A percentile compares a stretch with the other conserved stretches of the same genome.
Conservation (phyloP, 2,797 vertebrate species). For the Coranthus polyacanthus region DNA sequence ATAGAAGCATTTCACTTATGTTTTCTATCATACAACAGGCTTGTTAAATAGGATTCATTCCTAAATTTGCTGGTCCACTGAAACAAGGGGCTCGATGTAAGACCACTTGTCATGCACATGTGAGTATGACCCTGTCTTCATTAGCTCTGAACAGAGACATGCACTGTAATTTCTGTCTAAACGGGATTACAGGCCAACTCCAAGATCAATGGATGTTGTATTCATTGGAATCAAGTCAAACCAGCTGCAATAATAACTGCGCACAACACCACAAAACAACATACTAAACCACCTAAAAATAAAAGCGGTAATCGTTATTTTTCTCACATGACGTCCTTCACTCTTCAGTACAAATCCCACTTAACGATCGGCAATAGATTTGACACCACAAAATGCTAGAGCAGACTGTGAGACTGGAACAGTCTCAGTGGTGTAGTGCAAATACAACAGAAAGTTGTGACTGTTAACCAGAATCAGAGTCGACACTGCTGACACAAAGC, state of each 20-base stretch:
- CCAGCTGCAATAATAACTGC: constrained; percentile 29
- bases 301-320: constrained; percentile 45
- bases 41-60: constrained; percentile 22
- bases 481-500: constrained; percentile 54
- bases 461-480: constrained; percentile 29
- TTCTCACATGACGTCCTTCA: constrained; percentile 36
- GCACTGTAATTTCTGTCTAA: constrained; percentile 25
- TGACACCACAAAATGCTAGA: constrained; percentile 37
- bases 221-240: constrained; percentile 30
- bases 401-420: constrained; percentile 25
- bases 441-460: constrained; percentile 44
- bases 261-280: constrained; percentile 35
- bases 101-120: constrained; percentile 15
- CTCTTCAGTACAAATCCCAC: constrained; percentile 37
- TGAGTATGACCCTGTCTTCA: neutral
- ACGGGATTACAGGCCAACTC: constrained; percentile 29
- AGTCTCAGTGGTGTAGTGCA: constrained; percentile 20
- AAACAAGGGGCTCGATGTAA: constrained; percentile 28
- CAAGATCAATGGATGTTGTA: constrained; percentile 29
- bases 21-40: constrained; percentile 1
- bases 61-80: constrained; percentile 3
- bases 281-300: constrained; percentile 47
- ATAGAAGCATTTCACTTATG: neutral
- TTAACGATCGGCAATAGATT: constrained; percentile 37
- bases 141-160: constrained; percentile 21